phyloP scores from a whole-genome alignment of 2,113 vertebrate genomes.

The Paramormyrops kingsleyae region DNA sequence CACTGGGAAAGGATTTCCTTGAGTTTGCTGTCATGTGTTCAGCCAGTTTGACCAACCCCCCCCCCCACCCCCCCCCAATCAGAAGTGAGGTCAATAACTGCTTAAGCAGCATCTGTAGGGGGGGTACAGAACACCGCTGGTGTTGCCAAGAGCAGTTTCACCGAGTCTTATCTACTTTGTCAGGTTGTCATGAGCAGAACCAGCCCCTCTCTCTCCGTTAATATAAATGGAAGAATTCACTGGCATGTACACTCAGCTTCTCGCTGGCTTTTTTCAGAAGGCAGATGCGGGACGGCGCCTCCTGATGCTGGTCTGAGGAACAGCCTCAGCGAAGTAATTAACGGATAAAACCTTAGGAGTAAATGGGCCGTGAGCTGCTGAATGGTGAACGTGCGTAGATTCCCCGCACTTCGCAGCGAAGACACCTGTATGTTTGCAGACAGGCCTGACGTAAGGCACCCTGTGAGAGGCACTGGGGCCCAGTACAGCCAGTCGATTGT shows the following conservation, averaged over 20 bases:
- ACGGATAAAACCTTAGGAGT: not conserved
- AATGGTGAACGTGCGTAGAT: not conserved
- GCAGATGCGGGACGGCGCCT: not conserved
- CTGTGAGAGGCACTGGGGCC: not conserved
- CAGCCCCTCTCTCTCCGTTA: not conserved
- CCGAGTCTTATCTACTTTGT: not conserved
- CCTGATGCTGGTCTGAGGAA: not conserved
- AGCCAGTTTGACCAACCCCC: not conserved
- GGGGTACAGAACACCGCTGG: not conserved
- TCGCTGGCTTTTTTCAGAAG: not conserved
- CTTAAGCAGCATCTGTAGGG: not conserved
- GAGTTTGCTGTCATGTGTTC: not conserved
- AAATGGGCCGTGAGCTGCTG: not conserved
- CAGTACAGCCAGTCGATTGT: not conserved
- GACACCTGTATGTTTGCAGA: not conserved
- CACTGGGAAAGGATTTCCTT: not conserved
- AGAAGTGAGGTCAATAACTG: not conserved
- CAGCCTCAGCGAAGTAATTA: not conserved
- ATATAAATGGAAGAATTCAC: not conserved
- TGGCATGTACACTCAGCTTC: not conserved
- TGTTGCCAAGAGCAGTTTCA: not conserved
- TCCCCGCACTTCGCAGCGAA: not conserved
- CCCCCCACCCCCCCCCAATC: not conserved
- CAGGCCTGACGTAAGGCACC: not conserved
- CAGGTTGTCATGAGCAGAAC: not conserved